Percentiles rank a stretch among this genome's conserved stretches.
Conservation (phyloP, 2,797 vertebrate species). For the Halcyon smyrnensis region DNA sequence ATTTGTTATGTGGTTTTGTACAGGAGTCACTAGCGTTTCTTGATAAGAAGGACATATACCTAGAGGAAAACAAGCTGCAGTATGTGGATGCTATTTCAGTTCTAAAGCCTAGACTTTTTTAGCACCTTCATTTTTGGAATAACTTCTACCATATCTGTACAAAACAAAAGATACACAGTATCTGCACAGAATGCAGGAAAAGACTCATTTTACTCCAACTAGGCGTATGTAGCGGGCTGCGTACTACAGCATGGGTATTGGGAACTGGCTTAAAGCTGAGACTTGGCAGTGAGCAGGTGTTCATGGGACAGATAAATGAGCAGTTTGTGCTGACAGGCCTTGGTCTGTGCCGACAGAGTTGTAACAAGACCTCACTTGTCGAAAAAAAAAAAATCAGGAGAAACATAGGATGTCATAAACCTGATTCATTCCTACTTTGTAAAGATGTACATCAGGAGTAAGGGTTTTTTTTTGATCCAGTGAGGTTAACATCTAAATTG, state of each 20-base stretch:
- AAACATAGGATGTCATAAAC: not conserved
- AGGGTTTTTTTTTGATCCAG: not conserved
- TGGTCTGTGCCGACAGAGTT: not conserved
- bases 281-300: not conserved
- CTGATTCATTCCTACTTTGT: not conserved
- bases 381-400: not conserved
- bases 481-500: not conserved
- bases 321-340: not conserved
- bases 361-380: not conserved
- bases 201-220: slow-evolving; percentile 6
- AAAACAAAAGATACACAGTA: slow-evolving; percentile 38
- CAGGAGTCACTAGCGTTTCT: not conserved
- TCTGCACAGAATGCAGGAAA: slow-evolving; percentile 37
- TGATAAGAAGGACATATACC: not conserved
- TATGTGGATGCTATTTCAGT: not conserved
- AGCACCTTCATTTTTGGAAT: slow-evolving; percentile 56
- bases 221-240: not conserved
- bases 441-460: not conserved
- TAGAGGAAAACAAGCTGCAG: not conserved
- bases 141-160: not conserved
- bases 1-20: not conserved
- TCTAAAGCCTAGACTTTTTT: slow-evolving; percentile 40
- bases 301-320: slow-evolving; percentile 9
- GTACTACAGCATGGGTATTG: slow-evolving; percentile 17
- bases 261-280: slow-evolving; percentile 49